phyloP scores from a whole-genome alignment of 2,797 vertebrate species.

The Chelon auratus region DNA sequence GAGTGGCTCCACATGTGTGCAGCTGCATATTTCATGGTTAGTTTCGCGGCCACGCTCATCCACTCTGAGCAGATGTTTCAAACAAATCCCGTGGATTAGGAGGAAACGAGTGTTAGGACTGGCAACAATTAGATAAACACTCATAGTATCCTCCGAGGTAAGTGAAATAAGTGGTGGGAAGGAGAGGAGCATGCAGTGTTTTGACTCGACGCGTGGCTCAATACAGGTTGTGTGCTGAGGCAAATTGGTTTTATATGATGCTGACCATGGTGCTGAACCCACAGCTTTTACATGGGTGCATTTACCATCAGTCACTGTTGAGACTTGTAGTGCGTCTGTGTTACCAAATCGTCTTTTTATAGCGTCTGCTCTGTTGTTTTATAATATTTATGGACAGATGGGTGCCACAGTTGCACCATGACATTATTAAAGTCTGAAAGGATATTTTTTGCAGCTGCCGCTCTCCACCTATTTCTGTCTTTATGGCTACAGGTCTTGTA shows the following conservation, averaged over 20 bases:
- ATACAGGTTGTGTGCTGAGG: constrained; percentile 18
- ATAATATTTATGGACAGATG: constrained; percentile 28
- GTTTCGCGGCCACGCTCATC: constrained; percentile 11
- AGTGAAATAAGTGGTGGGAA: background rate
- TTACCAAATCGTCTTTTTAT: constrained; percentile 18
- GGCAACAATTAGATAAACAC: constrained; percentile 37
- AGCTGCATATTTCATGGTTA: constrained; percentile 62
- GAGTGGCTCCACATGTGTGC: constrained; percentile 27
- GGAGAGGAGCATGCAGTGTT: background rate
- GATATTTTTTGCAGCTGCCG: constrained; percentile 1
- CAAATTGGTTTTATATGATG: constrained; percentile 2
- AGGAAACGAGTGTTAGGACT: constrained; percentile 25
- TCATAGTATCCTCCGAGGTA: background rate
- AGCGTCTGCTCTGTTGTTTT: constrained; percentile 8
- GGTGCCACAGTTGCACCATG: constrained; percentile 22
- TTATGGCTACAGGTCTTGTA: background rate
- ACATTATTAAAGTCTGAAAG: constrained; percentile 39
- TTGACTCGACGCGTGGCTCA: constrained; percentile 13
- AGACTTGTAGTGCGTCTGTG: constrained; percentile 10
- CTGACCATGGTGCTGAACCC: constrained; percentile 51
- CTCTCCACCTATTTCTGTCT: background rate
- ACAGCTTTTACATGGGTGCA: constrained; percentile 13
- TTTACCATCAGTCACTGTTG: constrained; percentile 11
- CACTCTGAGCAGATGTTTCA: constrained; percentile 41
- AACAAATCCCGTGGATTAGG: constrained; percentile 49